Evolutionary conservation across 1,140 invertebrate genomes (phyloP), one percentile per base, ranked within the genome.

Genomic region (Zaprionus vittiger): DNA sequence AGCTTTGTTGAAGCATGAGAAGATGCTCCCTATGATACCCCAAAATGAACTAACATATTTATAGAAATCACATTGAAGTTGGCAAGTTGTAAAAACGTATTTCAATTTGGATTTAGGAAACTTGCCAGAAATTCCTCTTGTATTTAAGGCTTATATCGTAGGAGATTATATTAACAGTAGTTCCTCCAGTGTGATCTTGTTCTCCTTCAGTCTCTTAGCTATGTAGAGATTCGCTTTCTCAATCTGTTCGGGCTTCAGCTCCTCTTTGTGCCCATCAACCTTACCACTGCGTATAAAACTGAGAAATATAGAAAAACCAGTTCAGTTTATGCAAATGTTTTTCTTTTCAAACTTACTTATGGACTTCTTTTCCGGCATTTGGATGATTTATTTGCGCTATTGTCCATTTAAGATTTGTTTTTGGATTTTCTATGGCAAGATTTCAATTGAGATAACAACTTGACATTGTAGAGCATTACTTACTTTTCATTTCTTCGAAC

Each of bases 401-500:
- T 34, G 82, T 77, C 83, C 79, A 85, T 2, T 38, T 15, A 71
- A 82, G 83, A 71, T 82, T 82, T 12, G 79, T 82, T 4, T 47
- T 82, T n/a, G 77, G 79, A 68, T 87, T 87, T 44, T 87, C 83
- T 86, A 59, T 34, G 4, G 1, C 2, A 24, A 47, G 24, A n/a
- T 37, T 7, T 3, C 15, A 24, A 11, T 5, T 24, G 24, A 24
- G 4, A n/a, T 15, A 7, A 2, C 7, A 31, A 49, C 4, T 31
- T 38, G 9, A 0, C 5, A 24, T 4, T 6, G 1, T 0, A 34
- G 15, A 12, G 0, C 5, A 4, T 1, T 0, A 26, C 73, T 41
- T 31, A 87, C 83, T 90, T 31, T 87, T 92, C 84, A 92, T 92
- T 73, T 92, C 79, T 2, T 90, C 87, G 6, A 92, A 20, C 1